Evolutionary conservation across 2,797 vertebrate genomes (phyloP), one percentile per base, ranked within the genome.

Genomic region (Lagocephalus sceleratus): DNA sequence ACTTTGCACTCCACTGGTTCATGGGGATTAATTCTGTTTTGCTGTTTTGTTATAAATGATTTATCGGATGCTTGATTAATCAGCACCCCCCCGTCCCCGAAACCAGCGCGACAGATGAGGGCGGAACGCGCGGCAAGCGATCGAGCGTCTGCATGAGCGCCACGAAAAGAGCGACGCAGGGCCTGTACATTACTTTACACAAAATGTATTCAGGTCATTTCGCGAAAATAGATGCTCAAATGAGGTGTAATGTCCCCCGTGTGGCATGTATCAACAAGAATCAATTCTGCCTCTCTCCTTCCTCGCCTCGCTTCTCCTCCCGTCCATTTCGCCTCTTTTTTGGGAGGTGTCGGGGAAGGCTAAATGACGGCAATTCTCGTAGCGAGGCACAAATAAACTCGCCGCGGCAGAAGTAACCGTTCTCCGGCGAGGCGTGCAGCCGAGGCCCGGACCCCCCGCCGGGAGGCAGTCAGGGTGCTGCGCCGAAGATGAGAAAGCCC

Each of bases 311-410:
- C 80, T 84, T 85, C 79, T 75, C 71, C 77, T 86, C 82, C 87
- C 85, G 84, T 84, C 81, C 79, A 79, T 89, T 86, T 85, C 83
- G 82, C 81, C 85, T 89, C 82, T 83, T 88, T n/a, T 84, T 86
- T 70, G 75, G 81, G 84, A 77, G 84, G 81, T 75, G 82, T 83
- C 75, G 74, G 80, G 74, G 76, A 81, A 88, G 84, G 89, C 84
- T 91, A 92, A 93, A 93, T 91, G 87, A 90, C 87, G 90, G 91
- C 90, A 91, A 92, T 92, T 92, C 90, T 89, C 89, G 84, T 91
- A 85, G 88, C 85, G 85, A 92, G 88, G 84, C 81, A 84, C 90
- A 91, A 92, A 92, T 92, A 91, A 92, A 92, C 85, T 91, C 88
- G 81, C 81, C 68, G 73, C 75, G 71, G 86, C 88, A 90, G 90